phyloP scores from a whole-genome alignment of 2,797 vertebrate species.

The Buphagus erythrorhynchus region DNA sequence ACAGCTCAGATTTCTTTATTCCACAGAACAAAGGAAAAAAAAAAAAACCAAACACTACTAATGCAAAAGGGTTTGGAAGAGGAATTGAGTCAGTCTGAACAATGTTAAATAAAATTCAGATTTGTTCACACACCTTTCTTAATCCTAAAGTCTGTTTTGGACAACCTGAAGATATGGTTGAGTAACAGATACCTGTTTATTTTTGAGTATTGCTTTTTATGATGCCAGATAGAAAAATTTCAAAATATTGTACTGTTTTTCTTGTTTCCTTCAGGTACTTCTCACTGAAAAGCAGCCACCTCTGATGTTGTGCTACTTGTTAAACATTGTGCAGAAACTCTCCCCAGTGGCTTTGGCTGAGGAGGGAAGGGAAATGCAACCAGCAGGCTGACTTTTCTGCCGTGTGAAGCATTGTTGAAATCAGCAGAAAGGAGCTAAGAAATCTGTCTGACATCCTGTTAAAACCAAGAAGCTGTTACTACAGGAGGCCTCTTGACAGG shows the following conservation, averaged over 20 bases:
- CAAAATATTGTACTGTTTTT: not conserved
- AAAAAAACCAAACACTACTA: not conserved
- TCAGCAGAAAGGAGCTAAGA: conserved; percentile 48
- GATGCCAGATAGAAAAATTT: not conserved
- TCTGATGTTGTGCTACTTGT: not conserved
- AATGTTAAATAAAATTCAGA: not conserved
- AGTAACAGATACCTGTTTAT: not conserved
- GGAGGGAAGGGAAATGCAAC: conserved; percentile 13
- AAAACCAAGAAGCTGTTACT: conserved; percentile 56
- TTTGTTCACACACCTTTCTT: not conserved
- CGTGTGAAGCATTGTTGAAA: conserved; percentile 17
- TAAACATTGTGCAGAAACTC: not conserved
- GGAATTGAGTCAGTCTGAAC: not conserved
- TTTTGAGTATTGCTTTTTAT: not conserved
- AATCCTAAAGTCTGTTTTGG: not conserved
- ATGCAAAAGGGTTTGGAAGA: not conserved
- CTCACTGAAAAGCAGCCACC: not conserved
- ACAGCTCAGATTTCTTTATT: not conserved
- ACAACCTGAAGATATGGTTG: not conserved
- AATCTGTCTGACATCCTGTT: conserved; percentile 52
- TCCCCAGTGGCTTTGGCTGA: not conserved
- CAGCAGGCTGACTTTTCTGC: conserved; percentile 33
- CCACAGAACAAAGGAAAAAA: not conserved
- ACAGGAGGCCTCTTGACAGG: conserved; percentile 54
- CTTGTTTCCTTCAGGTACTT: not conserved